These are phyloP conservation scores for Perizoma affinitatum DNA, from an alignment of 2,888 invertebrate species.

Conservation along the genomic window DNA sequence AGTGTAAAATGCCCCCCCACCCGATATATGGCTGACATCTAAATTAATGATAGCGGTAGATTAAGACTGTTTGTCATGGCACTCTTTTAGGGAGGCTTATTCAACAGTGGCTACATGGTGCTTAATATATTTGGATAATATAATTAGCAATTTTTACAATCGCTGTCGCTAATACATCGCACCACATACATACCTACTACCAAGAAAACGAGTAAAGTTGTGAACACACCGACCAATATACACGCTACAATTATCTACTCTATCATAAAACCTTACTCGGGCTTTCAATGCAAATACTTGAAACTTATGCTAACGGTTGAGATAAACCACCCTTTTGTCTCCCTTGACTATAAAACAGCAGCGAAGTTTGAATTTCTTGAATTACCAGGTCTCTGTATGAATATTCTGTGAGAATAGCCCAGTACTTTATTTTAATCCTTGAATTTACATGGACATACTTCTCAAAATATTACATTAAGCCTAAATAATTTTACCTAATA, in stretches of 20 bases:
- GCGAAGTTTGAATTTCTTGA: constrained; percentile 38
- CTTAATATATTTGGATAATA: too few relatives aligned
- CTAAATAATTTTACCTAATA: too few relatives aligned
- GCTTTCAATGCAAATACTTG: constrained; percentile 67
- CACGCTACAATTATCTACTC: constrained; percentile 63
- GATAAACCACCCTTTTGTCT: constrained; percentile 51
- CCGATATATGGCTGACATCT: too few relatives aligned
- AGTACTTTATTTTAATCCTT: constrained; percentile 9
- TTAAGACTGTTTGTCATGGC: too few relatives aligned
- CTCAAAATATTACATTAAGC: constrained; percentile 3
- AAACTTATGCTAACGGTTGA: constrained; percentile 45
- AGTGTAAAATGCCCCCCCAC: too few relatives aligned
- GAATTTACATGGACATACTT: constrained; percentile 15
- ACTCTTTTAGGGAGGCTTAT: too few relatives aligned
- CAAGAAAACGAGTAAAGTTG: constrained; percentile 55
- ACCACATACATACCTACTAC: constrained; percentile 23
- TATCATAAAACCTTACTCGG: constrained; percentile 52
- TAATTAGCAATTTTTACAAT: background rate
- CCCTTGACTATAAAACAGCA: constrained; percentile 41
- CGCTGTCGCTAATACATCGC: constrained; percentile 17
- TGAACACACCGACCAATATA: constrained; percentile 44
- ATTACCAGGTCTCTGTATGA: constrained; percentile 36
- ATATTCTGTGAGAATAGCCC: constrained; percentile 29
- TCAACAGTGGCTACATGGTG: too few relatives aligned
- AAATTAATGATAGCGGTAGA: too few relatives aligned